Percentiles rank a stretch among this genome's conserved stretches.
These are phyloP conservation scores for Glaucomys volans DNA, from an alignment of 2,113 vertebrate species.

Conservation along the genomic window DNA sequence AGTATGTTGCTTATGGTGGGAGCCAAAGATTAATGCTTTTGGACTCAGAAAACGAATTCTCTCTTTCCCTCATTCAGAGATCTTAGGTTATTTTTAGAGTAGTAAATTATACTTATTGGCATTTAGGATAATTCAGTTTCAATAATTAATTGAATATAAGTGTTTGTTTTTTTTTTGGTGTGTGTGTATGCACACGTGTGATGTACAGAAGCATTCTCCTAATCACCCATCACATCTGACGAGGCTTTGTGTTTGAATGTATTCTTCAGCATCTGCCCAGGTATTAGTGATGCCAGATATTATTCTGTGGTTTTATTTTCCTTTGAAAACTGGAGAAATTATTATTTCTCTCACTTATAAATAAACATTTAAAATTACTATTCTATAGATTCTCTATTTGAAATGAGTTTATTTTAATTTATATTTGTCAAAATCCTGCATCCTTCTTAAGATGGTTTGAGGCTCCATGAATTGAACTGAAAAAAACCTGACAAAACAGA, in stretches of 20 bases:
- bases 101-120: slow-evolving; percentile 6
- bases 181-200: too few relatives aligned
- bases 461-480: neutral
- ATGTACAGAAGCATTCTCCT: neutral
- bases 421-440: neutral
- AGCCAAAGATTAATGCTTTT: neutral
- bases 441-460: neutral
- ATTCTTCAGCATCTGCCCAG: neutral
- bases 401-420: slow-evolving; percentile 50
- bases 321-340: slow-evolving; percentile 17
- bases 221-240: neutral
- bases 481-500: slow-evolving; percentile 36
- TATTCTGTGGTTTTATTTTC: neutral
- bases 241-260: neutral
- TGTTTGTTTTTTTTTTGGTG: neutral
- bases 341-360: neutral
- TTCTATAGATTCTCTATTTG: neutral
- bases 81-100: slow-evolving; percentile 69
- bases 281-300: neutral
- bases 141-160: neutral
- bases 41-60: neutral
- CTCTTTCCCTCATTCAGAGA: neutral
- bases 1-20: neutral
- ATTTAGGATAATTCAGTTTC: neutral
- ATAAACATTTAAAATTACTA: neutral